Base-by-base conservation (phyloP, 2,797 vertebrate species). In the Sebastes minor region DNA sequence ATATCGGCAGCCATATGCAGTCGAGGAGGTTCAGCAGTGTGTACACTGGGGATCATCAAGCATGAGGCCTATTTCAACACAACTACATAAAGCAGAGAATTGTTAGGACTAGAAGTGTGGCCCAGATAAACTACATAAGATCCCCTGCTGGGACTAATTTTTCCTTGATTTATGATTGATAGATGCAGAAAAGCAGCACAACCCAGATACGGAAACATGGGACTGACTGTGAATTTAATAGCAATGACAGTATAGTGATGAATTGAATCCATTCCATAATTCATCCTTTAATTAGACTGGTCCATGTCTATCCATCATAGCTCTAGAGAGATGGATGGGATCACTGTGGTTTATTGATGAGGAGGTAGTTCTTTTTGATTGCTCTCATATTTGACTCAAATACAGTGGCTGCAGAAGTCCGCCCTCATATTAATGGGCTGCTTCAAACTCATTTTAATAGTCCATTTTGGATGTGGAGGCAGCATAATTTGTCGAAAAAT, bases 191-290 rank as follows among this genome's bases (percentile, higher is more conserved):
- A 86, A 91, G 77, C 67, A 74, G 81, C 2, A 22, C 85, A 91
- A 83, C 87, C 86, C 68, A 91, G 87, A 91, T 89, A 90, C 35
- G 33, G 84, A 90, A 90, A 89, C 89, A 89, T 69, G 77, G 84
- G 82, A 77, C 72, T 33, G 80, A 68, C 84, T 83, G 76, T 71
- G 89, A 90, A 88, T 90, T 88, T 89, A 92, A 91, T 74, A 82
- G 86, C 83, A 82, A 79, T 86, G 91, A 91, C 91, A 91, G 86
- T 75, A 61, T 75, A 49, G 84, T 94, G 93, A 95, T 94, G 85
- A 94, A 95, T 94, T 90, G 86, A 92, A 88, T 88, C 88, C 86
- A 92, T 92, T 94, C 84, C 87, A 94, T 94, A 94, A 94, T 95
- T 94, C 82, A 93, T 94, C 85, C 86, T 92, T 93, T 95, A 94